Percentiles rank a stretch among this genome's conserved stretches.
phyloP scores from a whole-genome alignment of 2,797 vertebrate species.

The Mormyrops boulengeri region DNA sequence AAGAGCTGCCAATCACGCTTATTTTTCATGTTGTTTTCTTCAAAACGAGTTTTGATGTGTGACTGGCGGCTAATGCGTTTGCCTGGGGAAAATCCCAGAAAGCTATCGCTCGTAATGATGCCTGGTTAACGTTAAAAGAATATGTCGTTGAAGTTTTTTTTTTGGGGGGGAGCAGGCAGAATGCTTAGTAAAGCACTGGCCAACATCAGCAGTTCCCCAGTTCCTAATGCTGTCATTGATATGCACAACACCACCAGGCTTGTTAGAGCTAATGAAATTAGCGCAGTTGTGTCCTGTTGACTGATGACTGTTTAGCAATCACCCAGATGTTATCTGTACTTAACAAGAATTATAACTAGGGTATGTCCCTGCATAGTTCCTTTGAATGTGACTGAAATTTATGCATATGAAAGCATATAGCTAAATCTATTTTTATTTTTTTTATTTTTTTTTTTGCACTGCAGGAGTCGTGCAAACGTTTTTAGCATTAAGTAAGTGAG shows the following conservation, averaged over 20 bases:
- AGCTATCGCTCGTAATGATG: background rate
- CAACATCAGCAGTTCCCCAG: background rate
- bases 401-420: background rate
- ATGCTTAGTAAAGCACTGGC: background rate
- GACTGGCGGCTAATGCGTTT: background rate
- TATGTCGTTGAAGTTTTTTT: background rate
- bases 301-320: constrained; percentile 57
- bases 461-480: background rate
- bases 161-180: background rate
- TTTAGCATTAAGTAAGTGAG: background rate
- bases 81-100: background rate
- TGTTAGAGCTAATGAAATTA: constrained; percentile 59
- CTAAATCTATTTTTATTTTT: background rate
- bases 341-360: constrained; percentile 47
- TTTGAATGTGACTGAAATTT: background rate
- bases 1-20: background rate
- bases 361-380: background rate
- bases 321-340: constrained; percentile 43
- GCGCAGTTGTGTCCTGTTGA: constrained; percentile 51
- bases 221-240: constrained; percentile 38
- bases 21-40: background rate
- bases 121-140: background rate
- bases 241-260: constrained; percentile 48
- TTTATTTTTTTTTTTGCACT: background rate
- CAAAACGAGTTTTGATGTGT: background rate